Conservation (phyloP, 2,888 invertebrate genomes). For the Allacma fusca region DNA sequence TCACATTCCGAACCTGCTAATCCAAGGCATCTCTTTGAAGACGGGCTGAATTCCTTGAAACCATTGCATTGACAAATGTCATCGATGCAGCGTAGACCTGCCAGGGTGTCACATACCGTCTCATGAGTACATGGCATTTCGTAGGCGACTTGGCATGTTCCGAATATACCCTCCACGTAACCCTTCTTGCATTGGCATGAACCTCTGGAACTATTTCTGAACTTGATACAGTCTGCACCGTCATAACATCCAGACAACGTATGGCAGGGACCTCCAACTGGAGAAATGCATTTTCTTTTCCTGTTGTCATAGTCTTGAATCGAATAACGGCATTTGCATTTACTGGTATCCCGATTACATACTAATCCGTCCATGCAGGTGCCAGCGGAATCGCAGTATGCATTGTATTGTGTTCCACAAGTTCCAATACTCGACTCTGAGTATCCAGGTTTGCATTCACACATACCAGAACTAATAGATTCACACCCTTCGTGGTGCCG, state of each 20-base stretch:
- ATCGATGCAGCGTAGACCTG: conserved; percentile 29
- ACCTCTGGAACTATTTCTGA: not conserved
- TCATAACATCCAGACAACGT: not conserved
- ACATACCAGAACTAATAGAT: too few relatives aligned
- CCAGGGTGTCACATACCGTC: conserved; percentile 21
- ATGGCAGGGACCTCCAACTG: too few relatives aligned
- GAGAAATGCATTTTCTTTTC: too few relatives aligned
- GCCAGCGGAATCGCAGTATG: too few relatives aligned
- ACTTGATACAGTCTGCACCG: not conserved
- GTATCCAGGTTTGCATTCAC: too few relatives aligned
- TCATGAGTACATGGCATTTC: not conserved
- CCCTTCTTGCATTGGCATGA: conserved; percentile 18
- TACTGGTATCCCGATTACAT: too few relatives aligned
- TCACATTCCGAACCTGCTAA: conserved; percentile 28
- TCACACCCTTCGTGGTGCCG: too few relatives aligned
- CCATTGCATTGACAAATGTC: conserved; percentile 30
- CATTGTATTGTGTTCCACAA: too few relatives aligned
- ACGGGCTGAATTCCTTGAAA: not conserved
- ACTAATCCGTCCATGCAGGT: too few relatives aligned
- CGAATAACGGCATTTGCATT: too few relatives aligned
- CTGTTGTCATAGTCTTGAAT: too few relatives aligned
- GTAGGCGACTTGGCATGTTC: not conserved
- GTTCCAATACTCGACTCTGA: too few relatives aligned
- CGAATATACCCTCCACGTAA: not conserved
- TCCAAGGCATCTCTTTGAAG: conserved; percentile 19